Conservation (phyloP, 2,888 invertebrate species). For the Lycocerus yunnanus region DNA sequence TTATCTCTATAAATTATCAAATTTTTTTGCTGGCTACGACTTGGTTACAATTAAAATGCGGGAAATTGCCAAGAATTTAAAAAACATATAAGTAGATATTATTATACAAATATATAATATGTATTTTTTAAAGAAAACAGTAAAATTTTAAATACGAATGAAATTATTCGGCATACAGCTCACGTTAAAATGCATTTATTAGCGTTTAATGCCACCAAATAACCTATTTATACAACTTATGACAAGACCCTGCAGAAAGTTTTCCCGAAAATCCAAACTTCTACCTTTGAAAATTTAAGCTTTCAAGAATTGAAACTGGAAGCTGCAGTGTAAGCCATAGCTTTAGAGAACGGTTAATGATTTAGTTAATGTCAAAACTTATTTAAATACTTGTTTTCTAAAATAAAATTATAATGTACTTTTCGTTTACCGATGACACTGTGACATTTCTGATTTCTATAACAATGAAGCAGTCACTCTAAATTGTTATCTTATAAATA, state of each 20-base stretch:
- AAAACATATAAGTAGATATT: too few relatives aligned
- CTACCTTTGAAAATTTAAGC: not conserved
- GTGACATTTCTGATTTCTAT: not conserved
- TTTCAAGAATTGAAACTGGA: not conserved
- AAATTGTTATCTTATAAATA: not conserved
- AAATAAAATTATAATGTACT: not conserved
- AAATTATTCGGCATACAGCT: not conserved
- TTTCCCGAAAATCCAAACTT: not conserved
- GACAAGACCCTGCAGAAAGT: not conserved
- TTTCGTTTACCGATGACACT: not conserved
- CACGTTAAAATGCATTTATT: not conserved
- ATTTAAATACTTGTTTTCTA: not conserved
- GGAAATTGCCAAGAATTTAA: too few relatives aligned
- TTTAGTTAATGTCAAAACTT: not conserved
- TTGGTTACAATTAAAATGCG: too few relatives aligned
- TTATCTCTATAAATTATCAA: too few relatives aligned
- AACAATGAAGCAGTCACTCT: not conserved
- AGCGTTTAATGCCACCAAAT: not conserved
- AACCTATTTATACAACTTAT: not conserved
- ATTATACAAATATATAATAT: too few relatives aligned
- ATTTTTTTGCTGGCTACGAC: too few relatives aligned
- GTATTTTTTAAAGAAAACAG: too few relatives aligned
- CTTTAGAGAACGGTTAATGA: not conserved
- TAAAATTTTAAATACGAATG: too few relatives aligned
- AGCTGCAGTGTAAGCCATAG: not conserved